phyloP scores from a whole-genome alignment of 2,113 vertebrate species.

The Desmodus rotundus region DNA sequence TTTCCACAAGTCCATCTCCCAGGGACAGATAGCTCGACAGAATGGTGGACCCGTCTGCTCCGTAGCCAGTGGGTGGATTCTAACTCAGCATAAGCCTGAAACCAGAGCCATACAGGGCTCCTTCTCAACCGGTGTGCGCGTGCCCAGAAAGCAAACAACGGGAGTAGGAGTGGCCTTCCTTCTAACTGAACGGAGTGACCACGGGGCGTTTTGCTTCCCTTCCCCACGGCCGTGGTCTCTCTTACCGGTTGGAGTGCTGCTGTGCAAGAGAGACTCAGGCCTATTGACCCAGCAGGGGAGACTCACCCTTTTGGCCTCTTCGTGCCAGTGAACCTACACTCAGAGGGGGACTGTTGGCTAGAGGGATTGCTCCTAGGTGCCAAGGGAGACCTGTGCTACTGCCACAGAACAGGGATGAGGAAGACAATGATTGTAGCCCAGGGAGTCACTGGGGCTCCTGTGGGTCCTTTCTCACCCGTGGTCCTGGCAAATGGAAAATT shows the following conservation, averaged over 20 bases:
- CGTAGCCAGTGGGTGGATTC: background rate
- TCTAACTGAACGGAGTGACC: background rate
- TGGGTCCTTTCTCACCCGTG: no score
- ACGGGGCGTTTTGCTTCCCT: background rate
- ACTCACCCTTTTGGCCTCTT: background rate
- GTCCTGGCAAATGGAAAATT: background rate
- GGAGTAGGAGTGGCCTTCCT: background rate
- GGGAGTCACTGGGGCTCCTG: background rate
- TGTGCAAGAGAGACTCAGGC: background rate
- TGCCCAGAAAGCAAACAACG: background rate
- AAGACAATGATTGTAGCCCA: rapidly evolving
- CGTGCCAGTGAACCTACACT: background rate
- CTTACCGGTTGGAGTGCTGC: no score
- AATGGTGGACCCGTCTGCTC: rapidly evolving
- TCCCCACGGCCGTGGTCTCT: background rate
- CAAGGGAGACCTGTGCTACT: rapidly evolving
- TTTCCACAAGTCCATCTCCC: background rate
- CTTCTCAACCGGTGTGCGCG: background rate
- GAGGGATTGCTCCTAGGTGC: background rate
- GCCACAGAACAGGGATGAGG: rapidly evolving
- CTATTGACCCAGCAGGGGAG: background rate
- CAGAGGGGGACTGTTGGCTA: rapidly evolving
- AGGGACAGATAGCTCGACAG: background rate
- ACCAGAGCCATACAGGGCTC: rapidly evolving
- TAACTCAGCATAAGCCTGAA: rapidly evolving